Evolutionary conservation across 2,888 invertebrate species (phyloP), one percentile per base, ranked within the genome.

Genomic region (Pyrocoelia pectoralis): DNA sequence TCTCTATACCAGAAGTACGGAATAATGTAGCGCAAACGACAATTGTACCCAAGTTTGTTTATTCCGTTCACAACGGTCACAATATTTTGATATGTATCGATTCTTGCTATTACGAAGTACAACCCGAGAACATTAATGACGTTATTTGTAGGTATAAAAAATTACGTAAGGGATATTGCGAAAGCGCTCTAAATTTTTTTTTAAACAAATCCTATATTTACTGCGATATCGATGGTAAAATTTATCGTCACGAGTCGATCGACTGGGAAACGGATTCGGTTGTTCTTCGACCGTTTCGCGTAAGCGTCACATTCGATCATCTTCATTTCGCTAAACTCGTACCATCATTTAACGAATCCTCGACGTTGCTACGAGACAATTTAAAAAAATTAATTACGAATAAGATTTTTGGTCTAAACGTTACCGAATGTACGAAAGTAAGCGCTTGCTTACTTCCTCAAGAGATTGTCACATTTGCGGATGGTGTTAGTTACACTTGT

Each of bases 391-490:
- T 29, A 1, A 29, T 51, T 51, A 29, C n/a, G 1, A 10, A 38
- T 51, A 24, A 41, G 17, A 12, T 5, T 24, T 24, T 24, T 24
- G 24, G 24, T 5, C 24, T 53, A 4, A 1, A 19, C 1, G 12
- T 41, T 5, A 18, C 12, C 1, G 12, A 10, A 10, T 33, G 17
- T 28, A 55, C 13, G 3, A 55, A 24, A 17, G 29, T 46, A 6
- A 33, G 14, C 5, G 18, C 33, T 2, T 17, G 13, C 1, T 10
- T 18, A 9, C 28, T 56, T 46, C 28, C 28, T 10, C 8, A 3
- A 10, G 48, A 56, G 18, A 48, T 29, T 1, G 15, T 56, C 17
- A 33, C 13, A 5, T 56, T 56, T 9, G 56, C 46, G 1, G 56
- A 56, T 17, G 48, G 48, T 10, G 56, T 48, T 14, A 17, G 1